Evolutionary conservation across 2,888 invertebrate species (phyloP), one percentile per base, ranked within the genome.

Genomic region (Sminthurinus aureus): DNA sequence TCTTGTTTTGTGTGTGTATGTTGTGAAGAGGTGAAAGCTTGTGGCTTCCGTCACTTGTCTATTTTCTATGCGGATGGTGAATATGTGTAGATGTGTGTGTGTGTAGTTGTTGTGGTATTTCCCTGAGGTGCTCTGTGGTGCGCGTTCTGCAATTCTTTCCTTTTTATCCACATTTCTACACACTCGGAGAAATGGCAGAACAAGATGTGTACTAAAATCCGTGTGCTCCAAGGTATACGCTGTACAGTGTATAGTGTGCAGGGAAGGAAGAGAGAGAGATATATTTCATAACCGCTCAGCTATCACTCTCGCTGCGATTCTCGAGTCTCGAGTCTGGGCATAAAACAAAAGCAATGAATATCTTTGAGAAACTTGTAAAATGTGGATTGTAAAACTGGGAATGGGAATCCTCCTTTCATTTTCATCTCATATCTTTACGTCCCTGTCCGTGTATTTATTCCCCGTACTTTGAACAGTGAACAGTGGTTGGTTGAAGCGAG

Each of bases 281-380:
- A 79, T 80, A 80, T 80, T 80, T 71, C 71, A 80, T 80, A 80
- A 71, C 71, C 52, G 71, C 52, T 66, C 38, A 79, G 26, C 78
- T 26, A 79, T 79, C 79, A 67, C 79, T 67, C 79, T 26, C 24
- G 0, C 18, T 13, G 18, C 58, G 58, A 73, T 26, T 22, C 58
- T 69, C 50, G 50, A 69, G 50, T 22, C 58, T 69, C 50, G 50
- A 69, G 50, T 38, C 38, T 6, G 38, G n/a, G 20, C 24, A 64
- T 50, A 50, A 50, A 79, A 79, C 66, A 79, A 69, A 80, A 71
- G 71, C 80, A 51, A 79, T 79, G 71, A 80, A 80, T 80, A 80
- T 80, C 80, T 80, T 80, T 80, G 50, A 20, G 15, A 76, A 76
- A 76, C 51, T 76, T 76, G n/a, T 24, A 38, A 38, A 76, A 52